A percentile compares a stretch with the other conserved stretches of the same genome.
phyloP scores from a whole-genome alignment of 2,113 vertebrate species.

The Eleginops maclovinus region DNA sequence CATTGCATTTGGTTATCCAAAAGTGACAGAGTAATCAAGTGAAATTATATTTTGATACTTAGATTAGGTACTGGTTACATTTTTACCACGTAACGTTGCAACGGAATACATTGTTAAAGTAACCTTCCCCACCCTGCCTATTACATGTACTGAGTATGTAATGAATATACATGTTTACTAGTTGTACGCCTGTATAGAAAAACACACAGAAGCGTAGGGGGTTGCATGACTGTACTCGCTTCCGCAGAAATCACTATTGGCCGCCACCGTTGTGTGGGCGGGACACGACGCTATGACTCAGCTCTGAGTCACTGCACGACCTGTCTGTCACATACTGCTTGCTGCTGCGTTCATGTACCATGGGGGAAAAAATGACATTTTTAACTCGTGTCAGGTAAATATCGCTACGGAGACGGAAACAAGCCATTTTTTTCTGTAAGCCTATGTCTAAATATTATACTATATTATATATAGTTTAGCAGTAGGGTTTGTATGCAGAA shows the following conservation, averaged over 20 bases:
- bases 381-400: neutral
- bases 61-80: too few species aligned
- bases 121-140: too few species aligned
- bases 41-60: too few species aligned
- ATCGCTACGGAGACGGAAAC: neutral
- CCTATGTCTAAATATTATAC: neutral
- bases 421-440: neutral
- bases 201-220: slow-evolving; percentile 18
- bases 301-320: slow-evolving; percentile 71
- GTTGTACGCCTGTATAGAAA: slow-evolving; percentile 18
- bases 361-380: neutral
- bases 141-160: neutral
- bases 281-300: slow-evolving; percentile 70
- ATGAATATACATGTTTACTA: too few species aligned
- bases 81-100: neutral
- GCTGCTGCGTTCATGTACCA: slow-evolving; percentile 24
- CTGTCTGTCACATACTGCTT: slow-evolving; percentile 73
- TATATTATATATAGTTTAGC: neutral
- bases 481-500: too few species aligned
- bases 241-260: slow-evolving; percentile 67
- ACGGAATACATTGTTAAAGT: neutral
- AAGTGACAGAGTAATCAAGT: too few species aligned
- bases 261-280: slow-evolving; percentile 70
- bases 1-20: too few species aligned
- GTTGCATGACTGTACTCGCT: slow-evolving; percentile 48